These are phyloP conservation scores for Drosophila aldrichi DNA, from an alignment of 2,888 invertebrate genomes.

Conservation along the genomic window DNA sequence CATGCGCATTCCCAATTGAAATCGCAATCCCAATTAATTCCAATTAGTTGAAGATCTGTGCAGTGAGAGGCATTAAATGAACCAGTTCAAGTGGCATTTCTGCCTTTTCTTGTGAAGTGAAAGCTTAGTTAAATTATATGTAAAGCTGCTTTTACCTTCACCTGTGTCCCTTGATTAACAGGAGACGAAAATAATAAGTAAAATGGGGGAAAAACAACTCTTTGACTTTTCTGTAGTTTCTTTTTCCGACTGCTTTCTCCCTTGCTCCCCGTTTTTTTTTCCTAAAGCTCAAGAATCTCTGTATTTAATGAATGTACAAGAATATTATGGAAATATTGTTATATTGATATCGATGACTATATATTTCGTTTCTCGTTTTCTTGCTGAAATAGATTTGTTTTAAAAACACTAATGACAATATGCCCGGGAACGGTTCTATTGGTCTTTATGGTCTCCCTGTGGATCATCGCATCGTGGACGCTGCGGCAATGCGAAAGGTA, in stretches of 20 bases:
- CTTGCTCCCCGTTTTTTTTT: not conserved
- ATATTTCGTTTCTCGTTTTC: not conserved
- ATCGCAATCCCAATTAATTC: not conserved
- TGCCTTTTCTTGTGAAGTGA: no score
- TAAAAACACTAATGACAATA: slow-evolving; percentile 99
- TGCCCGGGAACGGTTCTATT: slow-evolving; percentile 98
- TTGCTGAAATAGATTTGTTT: slow-evolving; percentile 89
- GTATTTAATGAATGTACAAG: not conserved
- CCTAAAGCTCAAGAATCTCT: not conserved
- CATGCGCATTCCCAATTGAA: not conserved
- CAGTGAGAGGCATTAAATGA: not conserved
- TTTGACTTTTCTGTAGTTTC: not conserved
- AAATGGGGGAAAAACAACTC: no score
- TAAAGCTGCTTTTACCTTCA: not conserved
- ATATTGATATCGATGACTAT: not conserved
- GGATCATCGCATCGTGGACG: slow-evolving; percentile 99
- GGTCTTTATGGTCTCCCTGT: slow-evolving; percentile 99
- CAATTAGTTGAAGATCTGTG: not conserved
- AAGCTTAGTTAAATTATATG: not conserved
- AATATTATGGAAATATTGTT: not conserved
- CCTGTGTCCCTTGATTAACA: not conserved
- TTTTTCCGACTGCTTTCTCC: not conserved
- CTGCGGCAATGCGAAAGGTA: slow-evolving; percentile 99
- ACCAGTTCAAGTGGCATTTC: no score
- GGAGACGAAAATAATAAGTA: not conserved